phyloP scores from a whole-genome alignment of 2,797 vertebrate species.

The Alcedo quadribrachys region DNA sequence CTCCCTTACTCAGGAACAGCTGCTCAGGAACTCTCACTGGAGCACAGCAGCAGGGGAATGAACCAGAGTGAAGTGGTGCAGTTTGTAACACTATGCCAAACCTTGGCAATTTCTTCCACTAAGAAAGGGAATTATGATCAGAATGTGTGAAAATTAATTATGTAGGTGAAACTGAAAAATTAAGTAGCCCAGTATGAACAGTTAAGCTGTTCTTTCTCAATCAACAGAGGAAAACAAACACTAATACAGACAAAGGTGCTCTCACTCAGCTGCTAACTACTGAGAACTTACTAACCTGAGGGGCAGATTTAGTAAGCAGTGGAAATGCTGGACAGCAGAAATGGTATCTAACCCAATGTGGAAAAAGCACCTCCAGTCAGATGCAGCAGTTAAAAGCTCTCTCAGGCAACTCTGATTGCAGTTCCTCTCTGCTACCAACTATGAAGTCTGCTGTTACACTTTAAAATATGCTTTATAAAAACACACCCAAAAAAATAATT shows the following conservation, averaged over 20 bases:
- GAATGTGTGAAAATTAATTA: neutral
- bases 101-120: neutral
- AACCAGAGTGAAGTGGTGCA: neutral
- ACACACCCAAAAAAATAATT: neutral
- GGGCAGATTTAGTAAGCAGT: neutral
- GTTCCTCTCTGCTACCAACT: neutral
- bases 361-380: neutral
- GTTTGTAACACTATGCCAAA: neutral
- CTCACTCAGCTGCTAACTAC: neutral
- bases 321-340: neutral
- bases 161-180: neutral
- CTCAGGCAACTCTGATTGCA: neutral
- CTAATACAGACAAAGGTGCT: neutral
- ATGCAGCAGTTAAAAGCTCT: neutral
- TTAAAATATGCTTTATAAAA: neutral
- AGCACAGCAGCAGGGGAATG: neutral
- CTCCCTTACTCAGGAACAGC: neutral
- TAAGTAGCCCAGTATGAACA: neutral
- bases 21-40: neutral
- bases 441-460: neutral
- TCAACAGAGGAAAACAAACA: neutral
- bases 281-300: neutral
- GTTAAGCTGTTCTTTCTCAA: neutral
- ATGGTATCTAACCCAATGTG: neutral
- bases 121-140: neutral